Evolutionary conservation across 2,797 vertebrate genomes (phyloP).

Genomic region (Uromys caudimaculatus): DNA sequence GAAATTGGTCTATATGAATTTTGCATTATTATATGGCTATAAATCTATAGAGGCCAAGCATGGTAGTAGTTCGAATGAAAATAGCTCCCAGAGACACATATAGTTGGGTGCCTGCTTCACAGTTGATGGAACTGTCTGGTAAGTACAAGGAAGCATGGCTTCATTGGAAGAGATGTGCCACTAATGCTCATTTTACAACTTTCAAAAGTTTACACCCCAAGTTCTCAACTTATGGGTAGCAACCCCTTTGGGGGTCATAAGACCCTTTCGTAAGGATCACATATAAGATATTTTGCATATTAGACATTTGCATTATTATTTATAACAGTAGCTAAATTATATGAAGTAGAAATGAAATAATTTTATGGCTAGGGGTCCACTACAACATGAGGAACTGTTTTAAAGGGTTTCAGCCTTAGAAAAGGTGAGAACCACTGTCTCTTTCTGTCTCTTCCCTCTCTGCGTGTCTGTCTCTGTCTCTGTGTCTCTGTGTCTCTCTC

Average conservation of each 20-base stretch:
- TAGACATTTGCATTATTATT: background rate
- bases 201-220: background rate
- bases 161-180: background rate
- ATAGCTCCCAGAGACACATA: background rate
- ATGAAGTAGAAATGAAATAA: background rate
- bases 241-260: background rate
- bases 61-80: background rate
- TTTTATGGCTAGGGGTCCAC: too few species aligned
- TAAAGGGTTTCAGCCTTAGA: background rate
- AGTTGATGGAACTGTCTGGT: background rate
- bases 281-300: background rate
- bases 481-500: fast-evolving
- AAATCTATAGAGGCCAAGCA: too few species aligned
- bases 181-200: background rate
- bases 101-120: too few species aligned
- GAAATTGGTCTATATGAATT: background rate
- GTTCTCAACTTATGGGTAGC: background rate
- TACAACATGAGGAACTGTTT: background rate
- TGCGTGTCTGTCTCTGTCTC: background rate
- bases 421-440: background rate
- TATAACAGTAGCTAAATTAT: background rate
- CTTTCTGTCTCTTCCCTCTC: background rate
- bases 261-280: background rate
- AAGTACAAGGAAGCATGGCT: background rate
- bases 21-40: background rate